Conservation (phyloP, 2,797 vertebrate species). For the Orientallactaga sibirica region DNA sequence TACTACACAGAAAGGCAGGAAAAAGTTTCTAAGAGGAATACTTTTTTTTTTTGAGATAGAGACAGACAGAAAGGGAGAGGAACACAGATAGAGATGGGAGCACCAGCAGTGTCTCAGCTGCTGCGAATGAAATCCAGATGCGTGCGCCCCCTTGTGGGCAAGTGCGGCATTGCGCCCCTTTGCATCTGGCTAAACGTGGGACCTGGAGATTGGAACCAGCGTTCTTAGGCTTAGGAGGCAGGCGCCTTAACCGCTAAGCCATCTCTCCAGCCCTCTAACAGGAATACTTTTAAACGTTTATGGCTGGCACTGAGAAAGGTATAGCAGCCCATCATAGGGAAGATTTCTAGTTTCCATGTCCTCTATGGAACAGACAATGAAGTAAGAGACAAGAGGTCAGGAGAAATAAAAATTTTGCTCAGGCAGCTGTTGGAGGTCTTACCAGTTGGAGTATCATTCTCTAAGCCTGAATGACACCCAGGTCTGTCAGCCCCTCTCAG, state of each 20-base stretch:
- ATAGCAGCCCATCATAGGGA: too few species aligned
- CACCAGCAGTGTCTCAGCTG: too few species aligned
- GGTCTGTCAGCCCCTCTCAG: not conserved
- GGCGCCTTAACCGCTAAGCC: too few species aligned
- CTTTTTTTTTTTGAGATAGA: not conserved
- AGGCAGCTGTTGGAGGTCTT: not conserved
- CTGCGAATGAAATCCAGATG: too few species aligned
- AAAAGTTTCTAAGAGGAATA: not conserved
- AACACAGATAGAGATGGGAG: too few species aligned
- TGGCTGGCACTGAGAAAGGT: not conserved
- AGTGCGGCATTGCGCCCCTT: too few species aligned
- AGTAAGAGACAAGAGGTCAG: not conserved
- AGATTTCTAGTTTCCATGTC: not conserved
- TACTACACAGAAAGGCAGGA: not conserved
- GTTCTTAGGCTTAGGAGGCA: too few species aligned
- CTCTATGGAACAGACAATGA: not conserved
- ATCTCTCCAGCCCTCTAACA: too few species aligned
- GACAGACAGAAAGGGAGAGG: too few species aligned
- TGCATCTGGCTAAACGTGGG: too few species aligned
- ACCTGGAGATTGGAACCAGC: too few species aligned
- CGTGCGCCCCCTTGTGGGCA: too few species aligned
- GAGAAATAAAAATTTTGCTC: not conserved
- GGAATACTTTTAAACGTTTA: not conserved
- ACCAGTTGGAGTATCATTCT: not conserved
- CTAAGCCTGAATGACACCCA: not conserved